Percentiles rank a stretch among this genome's conserved stretches.
phyloP scores from a whole-genome alignment of 2,113 vertebrate species.

The Glareola pratincola region DNA sequence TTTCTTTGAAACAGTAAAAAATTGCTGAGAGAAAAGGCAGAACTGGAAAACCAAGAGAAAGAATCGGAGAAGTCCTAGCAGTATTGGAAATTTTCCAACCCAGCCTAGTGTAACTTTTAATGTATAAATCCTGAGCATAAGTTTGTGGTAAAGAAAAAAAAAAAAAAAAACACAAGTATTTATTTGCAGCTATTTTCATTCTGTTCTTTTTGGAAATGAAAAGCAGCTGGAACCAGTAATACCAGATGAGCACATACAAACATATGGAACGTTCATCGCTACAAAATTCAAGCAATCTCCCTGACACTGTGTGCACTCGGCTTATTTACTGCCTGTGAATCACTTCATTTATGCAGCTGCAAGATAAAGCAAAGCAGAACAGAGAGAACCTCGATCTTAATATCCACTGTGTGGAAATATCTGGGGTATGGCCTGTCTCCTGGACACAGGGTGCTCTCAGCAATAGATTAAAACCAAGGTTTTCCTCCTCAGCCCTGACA shows the following conservation, averaged over 20 bases:
- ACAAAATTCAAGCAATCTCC: not conserved
- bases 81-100: not conserved
- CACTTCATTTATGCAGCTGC: not conserved
- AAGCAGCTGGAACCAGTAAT: not conserved
- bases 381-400: not conserved
- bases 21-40: not conserved
- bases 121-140: not conserved
- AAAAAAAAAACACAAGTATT: too few species aligned
- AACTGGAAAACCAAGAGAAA: not conserved
- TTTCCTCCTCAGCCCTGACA: not conserved
- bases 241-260: not conserved
- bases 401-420: not conserved
- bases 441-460: not conserved
- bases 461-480: not conserved
- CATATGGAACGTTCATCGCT: not conserved
- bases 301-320: not conserved
- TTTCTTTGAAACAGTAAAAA: not conserved
- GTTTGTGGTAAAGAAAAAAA: not conserved
- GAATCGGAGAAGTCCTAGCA: not conserved
- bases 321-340: not conserved
- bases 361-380: not conserved
- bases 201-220: not conserved
- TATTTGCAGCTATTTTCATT: not conserved
- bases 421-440: not conserved
- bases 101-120: not conserved